Evolutionary conservation across 1,140 invertebrate species (phyloP).

Genomic region (Caenorhabditis latens): DNA sequence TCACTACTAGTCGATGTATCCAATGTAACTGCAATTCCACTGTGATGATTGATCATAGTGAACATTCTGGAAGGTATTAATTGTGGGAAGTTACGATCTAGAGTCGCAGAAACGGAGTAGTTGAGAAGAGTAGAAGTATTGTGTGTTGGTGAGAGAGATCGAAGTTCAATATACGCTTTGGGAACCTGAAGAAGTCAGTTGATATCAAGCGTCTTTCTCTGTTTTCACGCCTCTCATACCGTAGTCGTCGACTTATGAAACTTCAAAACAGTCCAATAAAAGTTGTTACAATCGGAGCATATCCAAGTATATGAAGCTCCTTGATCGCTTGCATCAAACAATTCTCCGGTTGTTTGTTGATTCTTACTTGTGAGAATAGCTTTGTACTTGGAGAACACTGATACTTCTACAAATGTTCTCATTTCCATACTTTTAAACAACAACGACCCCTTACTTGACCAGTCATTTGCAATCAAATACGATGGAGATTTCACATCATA

Average conservation of each 20-base stretch:
- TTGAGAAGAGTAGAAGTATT: conserved; percentile 6
- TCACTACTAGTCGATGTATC: conserved; percentile 6
- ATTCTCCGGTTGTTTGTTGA: conserved; percentile 21
- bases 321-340: conserved; percentile 35
- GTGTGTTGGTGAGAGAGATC: neutral
- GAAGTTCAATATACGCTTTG: conserved; percentile 31
- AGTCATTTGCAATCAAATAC: conserved; percentile 3
- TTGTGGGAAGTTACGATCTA: neutral
- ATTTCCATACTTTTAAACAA: neutral
- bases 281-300: conserved; percentile 21
- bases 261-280: conserved; percentile 13
- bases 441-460: neutral
- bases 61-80: conserved; percentile 4
- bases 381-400: conserved; percentile 27
- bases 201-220: neutral
- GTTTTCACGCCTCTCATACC: neutral
- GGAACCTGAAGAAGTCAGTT: neutral
- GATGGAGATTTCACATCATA: conserved; percentile 14
- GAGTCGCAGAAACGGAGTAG: neutral
- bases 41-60: conserved; percentile 31
- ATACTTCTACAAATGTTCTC: neutral
- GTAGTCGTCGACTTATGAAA: conserved; percentile 18
- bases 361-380: conserved; percentile 12
- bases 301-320: conserved; percentile 23
- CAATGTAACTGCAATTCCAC: conserved; percentile 24